Conservation (phyloP, 2,113 vertebrate species). For the Aspidoscelis tigris region DNA sequence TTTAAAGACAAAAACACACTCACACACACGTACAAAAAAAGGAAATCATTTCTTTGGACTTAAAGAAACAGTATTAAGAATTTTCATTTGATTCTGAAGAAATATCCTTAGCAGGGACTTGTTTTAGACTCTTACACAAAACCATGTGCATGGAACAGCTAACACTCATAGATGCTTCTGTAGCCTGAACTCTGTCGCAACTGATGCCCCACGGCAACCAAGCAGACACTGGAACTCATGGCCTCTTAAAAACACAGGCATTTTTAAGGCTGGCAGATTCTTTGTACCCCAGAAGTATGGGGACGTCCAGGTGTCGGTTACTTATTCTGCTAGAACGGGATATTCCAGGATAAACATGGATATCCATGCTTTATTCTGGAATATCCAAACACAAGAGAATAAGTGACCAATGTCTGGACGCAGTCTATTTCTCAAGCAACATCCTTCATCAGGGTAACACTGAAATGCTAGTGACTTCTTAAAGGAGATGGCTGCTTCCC, state of each 20-base stretch:
- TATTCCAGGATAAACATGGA: too few species aligned
- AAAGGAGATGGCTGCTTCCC: slow-evolving; percentile 32
- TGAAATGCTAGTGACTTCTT: slow-evolving; percentile 43
- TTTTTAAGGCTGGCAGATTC: slow-evolving; percentile 67
- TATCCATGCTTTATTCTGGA: too few species aligned
- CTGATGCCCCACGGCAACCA: slow-evolving; percentile 65
- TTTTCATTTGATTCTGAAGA: slow-evolving; percentile 71
- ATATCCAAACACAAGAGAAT: too few species aligned
- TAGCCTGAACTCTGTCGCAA: slow-evolving; percentile 67
- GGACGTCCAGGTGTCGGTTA: too few species aligned
- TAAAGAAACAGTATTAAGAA: slow-evolving; percentile 77
- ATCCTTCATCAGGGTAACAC: slow-evolving; percentile 31
- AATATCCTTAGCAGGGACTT: slow-evolving; percentile 66
- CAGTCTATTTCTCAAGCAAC: slow-evolving; percentile 43
- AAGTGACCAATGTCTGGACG: too few species aligned
- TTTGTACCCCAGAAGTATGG: slow-evolving; percentile 66
- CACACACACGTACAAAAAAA: slow-evolving; percentile 47
- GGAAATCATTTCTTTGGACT: slow-evolving; percentile 79
- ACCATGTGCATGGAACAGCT: slow-evolving; percentile 61
- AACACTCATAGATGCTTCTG: slow-evolving; percentile 63
- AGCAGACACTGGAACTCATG: slow-evolving; percentile 67
- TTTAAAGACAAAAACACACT: slow-evolving; percentile 62
- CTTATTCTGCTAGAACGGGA: too few species aligned
- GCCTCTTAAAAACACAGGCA: slow-evolving; percentile 65
- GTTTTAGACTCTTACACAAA: slow-evolving; percentile 74